Percentiles rank a stretch among this genome's conserved stretches.
phyloP scores from a whole-genome alignment of 2,888 invertebrate genomes.

The Lacanobia wlatinum region DNA sequence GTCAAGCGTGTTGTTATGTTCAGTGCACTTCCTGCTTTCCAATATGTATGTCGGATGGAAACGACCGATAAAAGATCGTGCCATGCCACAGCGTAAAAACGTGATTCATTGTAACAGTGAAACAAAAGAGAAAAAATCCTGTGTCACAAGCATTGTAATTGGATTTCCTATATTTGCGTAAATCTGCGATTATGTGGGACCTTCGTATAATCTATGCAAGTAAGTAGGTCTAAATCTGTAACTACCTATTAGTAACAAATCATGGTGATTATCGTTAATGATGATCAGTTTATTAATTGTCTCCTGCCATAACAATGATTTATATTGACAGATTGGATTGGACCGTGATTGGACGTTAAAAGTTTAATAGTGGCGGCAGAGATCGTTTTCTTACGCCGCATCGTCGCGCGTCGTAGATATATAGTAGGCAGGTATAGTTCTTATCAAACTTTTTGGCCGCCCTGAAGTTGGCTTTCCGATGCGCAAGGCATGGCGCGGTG shows the following conservation, averaged over 20 bases:
- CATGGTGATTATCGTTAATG: slow-evolving; percentile 16
- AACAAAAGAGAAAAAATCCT: slow-evolving; percentile 41
- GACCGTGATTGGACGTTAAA: slow-evolving; percentile 5
- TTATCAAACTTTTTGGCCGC: too few relatives aligned
- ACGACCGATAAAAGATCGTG: not conserved
- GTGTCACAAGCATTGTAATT: slow-evolving; percentile 46
- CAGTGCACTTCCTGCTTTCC: slow-evolving; percentile 26
- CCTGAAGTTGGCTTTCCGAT: too few relatives aligned
- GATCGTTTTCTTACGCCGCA: not conserved
- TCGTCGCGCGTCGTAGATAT: not conserved
- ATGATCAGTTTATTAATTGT: slow-evolving; percentile 35
- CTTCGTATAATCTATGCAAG: slow-evolving; percentile 24
- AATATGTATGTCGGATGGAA: slow-evolving; percentile 9
- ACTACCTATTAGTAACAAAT: slow-evolving; percentile 28
- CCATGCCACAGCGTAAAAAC: slow-evolving; percentile 8
- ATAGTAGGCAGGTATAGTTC: too few relatives aligned
- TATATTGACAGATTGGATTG: slow-evolving; percentile 13
- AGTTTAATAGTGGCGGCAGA: not conserved
- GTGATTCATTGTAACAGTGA: slow-evolving; percentile 38
- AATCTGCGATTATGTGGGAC: slow-evolving; percentile 43
- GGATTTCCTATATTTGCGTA: slow-evolving; percentile 51
- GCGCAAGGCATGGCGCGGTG: too few relatives aligned
- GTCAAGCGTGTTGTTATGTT: not conserved
- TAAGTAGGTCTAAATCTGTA: slow-evolving; percentile 25
- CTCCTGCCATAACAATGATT: slow-evolving; percentile 15